A percentile compares a stretch with the other conserved stretches of the same genome.
Evolutionary conservation across 2,113 vertebrate genomes (phyloP).

Genomic region (Corydoras sp.): DNA sequence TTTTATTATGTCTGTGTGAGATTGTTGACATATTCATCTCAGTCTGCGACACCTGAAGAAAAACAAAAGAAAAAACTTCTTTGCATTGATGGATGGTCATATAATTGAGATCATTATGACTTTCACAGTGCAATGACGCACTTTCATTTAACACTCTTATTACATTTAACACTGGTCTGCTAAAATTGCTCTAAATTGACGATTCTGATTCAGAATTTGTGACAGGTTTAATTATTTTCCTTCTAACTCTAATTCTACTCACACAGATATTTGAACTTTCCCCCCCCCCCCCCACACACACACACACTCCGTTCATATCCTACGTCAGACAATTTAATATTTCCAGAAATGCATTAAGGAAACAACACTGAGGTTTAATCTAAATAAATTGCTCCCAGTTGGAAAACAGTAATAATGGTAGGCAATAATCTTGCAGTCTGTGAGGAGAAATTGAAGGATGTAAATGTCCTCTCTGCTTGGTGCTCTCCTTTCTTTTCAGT

Average conservation of each 20-base stretch:
- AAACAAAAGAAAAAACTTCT: constrained; percentile 29
- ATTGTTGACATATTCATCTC: no score
- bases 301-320: background rate
- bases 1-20: no score
- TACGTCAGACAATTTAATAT: constrained; percentile 47
- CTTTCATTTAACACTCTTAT: background rate
- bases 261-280: no score
- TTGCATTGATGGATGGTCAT: constrained; percentile 36
- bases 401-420: constrained; percentile 66
- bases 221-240: no score
- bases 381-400: constrained; percentile 73
- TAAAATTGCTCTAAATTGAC: constrained; percentile 33
- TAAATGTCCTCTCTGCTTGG: constrained; percentile 61
- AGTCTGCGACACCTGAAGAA: constrained; percentile 15
- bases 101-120: constrained; percentile 46
- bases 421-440: constrained; percentile 63
- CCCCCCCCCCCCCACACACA: no score
- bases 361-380: constrained; percentile 68
- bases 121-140: constrained; percentile 26
- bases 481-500: constrained; percentile 41
- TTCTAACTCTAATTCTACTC: no score
- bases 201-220: no score
- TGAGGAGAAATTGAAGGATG: constrained; percentile 65
- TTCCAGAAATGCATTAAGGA: constrained; percentile 56
- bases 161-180: constrained; percentile 37